Conservation (phyloP, 2,113 vertebrate species). For the Vulpes ferrilata region DNA sequence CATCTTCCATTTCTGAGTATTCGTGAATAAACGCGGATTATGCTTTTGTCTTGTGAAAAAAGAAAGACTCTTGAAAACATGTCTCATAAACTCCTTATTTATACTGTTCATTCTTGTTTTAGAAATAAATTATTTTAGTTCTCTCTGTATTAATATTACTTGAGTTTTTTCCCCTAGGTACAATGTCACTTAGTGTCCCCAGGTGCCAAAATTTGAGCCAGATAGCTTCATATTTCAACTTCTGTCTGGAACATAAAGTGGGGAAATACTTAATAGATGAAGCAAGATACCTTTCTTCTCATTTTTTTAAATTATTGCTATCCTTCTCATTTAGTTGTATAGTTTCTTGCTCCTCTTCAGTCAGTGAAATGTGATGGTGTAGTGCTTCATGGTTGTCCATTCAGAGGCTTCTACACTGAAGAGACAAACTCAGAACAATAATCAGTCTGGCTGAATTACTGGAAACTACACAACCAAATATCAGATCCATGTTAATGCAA, state of each 20-base stretch:
- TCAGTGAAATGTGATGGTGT: accelerated
- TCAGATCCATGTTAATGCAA: background rate
- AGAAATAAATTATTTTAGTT: background rate
- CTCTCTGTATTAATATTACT: background rate
- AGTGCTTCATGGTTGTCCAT: background rate
- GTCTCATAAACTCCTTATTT: background rate
- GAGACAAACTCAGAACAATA: background rate
- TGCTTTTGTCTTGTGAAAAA: constrained; percentile 27
- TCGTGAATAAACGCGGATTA: background rate
- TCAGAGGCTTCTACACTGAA: background rate
- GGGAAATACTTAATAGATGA: background rate
- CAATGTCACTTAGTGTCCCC: background rate
- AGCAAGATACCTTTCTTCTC: background rate
- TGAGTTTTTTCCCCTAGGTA: background rate
- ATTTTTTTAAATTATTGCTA: background rate
- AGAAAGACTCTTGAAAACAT: background rate
- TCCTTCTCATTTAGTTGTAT: background rate
- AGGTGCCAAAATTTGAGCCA: background rate
- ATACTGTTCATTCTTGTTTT: background rate
- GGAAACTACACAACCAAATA: background rate
- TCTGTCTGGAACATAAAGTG: background rate
- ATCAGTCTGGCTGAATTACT: background rate
- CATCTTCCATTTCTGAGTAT: background rate
- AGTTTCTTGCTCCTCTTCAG: background rate
- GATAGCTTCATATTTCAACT: constrained; percentile 19